Evolutionary conservation across 1,140 invertebrate species (phyloP), one percentile per base, ranked within the genome.

Genomic region (Prorops nasuta): DNA sequence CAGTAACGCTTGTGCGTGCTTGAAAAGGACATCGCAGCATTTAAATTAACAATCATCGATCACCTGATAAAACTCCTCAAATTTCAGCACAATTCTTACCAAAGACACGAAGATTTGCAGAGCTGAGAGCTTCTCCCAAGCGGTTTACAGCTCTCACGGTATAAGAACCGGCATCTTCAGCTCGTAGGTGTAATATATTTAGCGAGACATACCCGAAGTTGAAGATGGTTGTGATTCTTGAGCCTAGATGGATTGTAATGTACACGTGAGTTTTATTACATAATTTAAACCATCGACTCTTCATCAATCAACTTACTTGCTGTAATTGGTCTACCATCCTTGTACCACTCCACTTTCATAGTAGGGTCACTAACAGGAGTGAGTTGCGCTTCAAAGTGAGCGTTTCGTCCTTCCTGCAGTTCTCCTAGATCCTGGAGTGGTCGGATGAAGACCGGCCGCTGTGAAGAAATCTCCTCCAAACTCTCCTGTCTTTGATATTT

Each of bases 181-280:
- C 84, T 78, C 94, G 89, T 81, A 97, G 87, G 85, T 96, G 94
- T 85, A 96, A 84, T 74, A 99, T 97, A 79, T 97, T 96, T 58
- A 98, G 86, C 76, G 92, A 92, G 77, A 98, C 94, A 83, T 96
- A 97, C 72, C 95, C 94, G 85, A 98, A 98, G 83, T 97, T 98
- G 83, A 95, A 95, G 78, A 93, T 92, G 66, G 92, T 92, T 64
- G 90, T 93, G 73, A 96, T 96, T 79, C 95, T 84, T 71, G 92
- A 94, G 77, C 85, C 84, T 40, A 40, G 9, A 20, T 40, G 14
- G 15, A 16, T n/a, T 35, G 4, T 35, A 43, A 24, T 19, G 15
- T 49, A 47, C 35, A 8, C 32, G 40, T 24, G n/a, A 35, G 9
- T 20, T n/a, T 17, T 39, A 10, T 36, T 0, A 31, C 37, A 3